Conservation (phyloP, 2,888 invertebrate genomes). For the Taphrorychus bicolor region DNA sequence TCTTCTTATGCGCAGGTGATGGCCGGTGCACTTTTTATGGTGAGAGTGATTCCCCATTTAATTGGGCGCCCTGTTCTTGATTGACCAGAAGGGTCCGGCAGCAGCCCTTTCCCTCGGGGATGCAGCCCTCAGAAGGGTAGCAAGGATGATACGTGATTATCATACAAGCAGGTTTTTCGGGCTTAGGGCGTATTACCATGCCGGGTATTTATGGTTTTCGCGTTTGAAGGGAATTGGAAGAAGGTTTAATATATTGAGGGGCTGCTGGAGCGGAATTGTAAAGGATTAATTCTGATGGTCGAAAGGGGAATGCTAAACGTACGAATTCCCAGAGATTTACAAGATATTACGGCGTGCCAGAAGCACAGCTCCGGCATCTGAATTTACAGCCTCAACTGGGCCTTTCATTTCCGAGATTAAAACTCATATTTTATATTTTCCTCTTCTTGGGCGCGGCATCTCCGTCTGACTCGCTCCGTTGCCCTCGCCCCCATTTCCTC, state of each 20-base stretch:
- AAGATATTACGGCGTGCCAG: background rate
- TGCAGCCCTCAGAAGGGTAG: constrained; percentile 30
- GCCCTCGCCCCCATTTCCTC: constrained; percentile 36
- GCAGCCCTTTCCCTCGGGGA: constrained; percentile 29
- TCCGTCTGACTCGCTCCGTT: constrained; percentile 52
- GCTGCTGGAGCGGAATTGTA: constrained; percentile 3
- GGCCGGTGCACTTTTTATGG: background rate
- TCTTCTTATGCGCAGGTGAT: constrained; percentile 3
- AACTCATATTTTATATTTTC: constrained; percentile 62
- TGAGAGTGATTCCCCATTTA: constrained; percentile 18
- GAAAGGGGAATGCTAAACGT: background rate
- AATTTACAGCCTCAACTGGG: constrained; percentile 19
- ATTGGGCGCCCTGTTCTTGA: constrained; percentile 33
- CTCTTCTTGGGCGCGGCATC: constrained; percentile 48
- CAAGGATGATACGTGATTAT: constrained; percentile 41
- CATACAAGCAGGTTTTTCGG: constrained; percentile 39
- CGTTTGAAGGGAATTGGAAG: constrained; percentile 24
- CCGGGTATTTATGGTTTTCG: constrained; percentile 31
- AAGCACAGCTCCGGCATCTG: background rate
- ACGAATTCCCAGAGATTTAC: constrained; percentile 3
- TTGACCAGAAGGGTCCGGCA: constrained; percentile 36
- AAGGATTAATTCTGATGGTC: constrained; percentile 8
- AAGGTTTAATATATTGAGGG: constrained; percentile 22
- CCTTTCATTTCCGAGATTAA: constrained; percentile 55
- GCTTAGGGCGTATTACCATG: constrained; percentile 29